Evolutionary conservation across 2,113 vertebrate genomes (phyloP).

Genomic region (Cottus gobio): DNA sequence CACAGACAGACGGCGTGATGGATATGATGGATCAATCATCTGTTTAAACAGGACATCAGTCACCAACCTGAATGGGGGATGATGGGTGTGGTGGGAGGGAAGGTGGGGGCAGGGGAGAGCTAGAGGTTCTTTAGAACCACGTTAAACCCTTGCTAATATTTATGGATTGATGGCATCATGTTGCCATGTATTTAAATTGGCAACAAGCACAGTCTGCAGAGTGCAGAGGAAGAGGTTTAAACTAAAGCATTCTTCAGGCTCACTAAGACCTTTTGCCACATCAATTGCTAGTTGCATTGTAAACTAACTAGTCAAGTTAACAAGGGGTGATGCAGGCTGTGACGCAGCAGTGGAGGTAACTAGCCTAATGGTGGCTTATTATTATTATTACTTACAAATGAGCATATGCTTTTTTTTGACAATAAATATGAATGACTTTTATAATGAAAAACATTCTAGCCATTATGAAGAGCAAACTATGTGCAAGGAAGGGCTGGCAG

Average conservation of each 20-base stretch:
- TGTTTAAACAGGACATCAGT: slow-evolving; percentile 76
- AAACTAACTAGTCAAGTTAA: too few species aligned
- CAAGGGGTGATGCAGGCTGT: too few species aligned
- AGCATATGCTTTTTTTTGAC: too few species aligned
- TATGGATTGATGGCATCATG: slow-evolving; percentile 33
- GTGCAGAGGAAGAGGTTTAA: not conserved
- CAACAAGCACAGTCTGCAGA: slow-evolving; percentile 7
- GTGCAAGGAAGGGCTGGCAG: too few species aligned
- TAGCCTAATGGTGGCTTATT: too few species aligned
- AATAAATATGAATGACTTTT: too few species aligned
- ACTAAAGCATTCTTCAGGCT: not conserved
- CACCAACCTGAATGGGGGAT: slow-evolving; percentile 47
- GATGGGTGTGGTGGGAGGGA: slow-evolving; percentile 22
- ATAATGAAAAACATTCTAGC: too few species aligned
- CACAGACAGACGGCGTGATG: slow-evolving; percentile 76
- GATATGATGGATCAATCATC: slow-evolving; percentile 82
- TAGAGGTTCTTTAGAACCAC: slow-evolving; percentile 34
- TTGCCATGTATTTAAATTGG: slow-evolving; percentile 23
- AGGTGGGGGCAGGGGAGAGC: slow-evolving; percentile 9
- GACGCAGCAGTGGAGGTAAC: too few species aligned
- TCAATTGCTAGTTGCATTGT: too few species aligned
- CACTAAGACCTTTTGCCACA: not conserved
- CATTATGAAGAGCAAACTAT: too few species aligned
- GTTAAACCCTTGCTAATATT: slow-evolving; percentile 55
- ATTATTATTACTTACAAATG: too few species aligned